Evolutionary conservation across 2,888 invertebrate species (phyloP).

Genomic region (Syrista parreyssii): DNA sequence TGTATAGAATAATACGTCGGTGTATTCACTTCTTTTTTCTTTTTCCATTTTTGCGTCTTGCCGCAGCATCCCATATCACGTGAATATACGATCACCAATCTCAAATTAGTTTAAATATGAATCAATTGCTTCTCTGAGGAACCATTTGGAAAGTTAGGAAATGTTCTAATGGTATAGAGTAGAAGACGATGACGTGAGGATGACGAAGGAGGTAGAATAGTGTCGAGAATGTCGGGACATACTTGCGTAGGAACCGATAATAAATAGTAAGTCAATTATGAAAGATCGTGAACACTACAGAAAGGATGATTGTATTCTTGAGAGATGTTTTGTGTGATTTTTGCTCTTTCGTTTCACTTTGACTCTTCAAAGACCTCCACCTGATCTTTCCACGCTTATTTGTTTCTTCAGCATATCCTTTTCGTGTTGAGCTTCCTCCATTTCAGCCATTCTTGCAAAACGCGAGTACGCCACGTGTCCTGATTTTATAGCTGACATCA

Average conservation of each 20-base stretch:
- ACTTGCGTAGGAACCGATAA: neutral
- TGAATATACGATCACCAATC: neutral
- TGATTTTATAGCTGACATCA: slow-evolving; percentile 98
- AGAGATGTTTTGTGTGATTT: neutral
- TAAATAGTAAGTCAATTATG: neutral
- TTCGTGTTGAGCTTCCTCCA: slow-evolving; percentile 88
- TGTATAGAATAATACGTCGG: too few relatives aligned
- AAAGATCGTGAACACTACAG: neutral
- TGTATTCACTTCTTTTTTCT: neutral
- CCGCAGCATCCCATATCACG: neutral
- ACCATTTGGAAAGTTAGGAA: neutral
- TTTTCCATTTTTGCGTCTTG: neutral
- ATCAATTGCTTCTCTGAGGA: neutral
- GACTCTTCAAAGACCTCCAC: slow-evolving; percentile 86
- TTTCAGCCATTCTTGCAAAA: slow-evolving; percentile 93
- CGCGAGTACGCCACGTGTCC: slow-evolving; percentile 96
- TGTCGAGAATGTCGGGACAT: neutral
- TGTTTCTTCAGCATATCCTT: slow-evolving; percentile 78
- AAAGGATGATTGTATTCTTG: neutral
- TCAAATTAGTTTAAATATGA: neutral
- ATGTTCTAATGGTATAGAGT: neutral
- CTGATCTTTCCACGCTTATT: slow-evolving; percentile 92
- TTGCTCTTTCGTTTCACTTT: neutral
- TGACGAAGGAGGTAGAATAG: neutral
- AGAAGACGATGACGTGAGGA: neutral